Evolutionary conservation across 92 coral and sea anemone species (phyloP), one percentile per base, ranked within the genome.

Genomic region (Galaxea fascicularis): DNA sequence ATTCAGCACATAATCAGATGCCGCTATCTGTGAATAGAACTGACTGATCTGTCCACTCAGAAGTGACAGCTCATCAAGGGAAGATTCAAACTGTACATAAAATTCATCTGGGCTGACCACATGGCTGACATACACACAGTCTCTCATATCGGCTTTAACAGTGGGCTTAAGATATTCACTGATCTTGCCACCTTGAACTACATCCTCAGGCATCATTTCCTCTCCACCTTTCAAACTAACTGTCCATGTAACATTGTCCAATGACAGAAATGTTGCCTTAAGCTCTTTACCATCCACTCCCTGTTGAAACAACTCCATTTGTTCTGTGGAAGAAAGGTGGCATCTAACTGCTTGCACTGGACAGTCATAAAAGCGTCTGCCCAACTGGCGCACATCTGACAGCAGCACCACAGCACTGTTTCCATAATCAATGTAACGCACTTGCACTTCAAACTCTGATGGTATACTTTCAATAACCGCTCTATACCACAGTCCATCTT

Each of bases 351-450:
- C 98, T 29, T 93, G 95, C 29, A 84, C 82, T 41, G 98, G 94
- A 31, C 90, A 73, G 44, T 44, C 28, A 14, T 67, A 73, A 64
- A 92, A 93, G 75, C 85, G 85, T 20, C 80, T 83, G 30, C 92
- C 74, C 14, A 92, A 82, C 58, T 78, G 65, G 45, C 94, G 95
- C 45, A 94, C 79, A 58, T 91, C 89, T 20, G 90, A 74, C 26
- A 90, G 71, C 15, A 79, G 65, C 24, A 92, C 82, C 0, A 67
- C 73, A 47, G 86, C 94, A 29, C 85, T 76, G 79, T 95, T 93
- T 1, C 98, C 98, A 83, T 93, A 95, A 63, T 95, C 98, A 70
- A 95, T 64, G 59, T 87, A 95, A 20, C 79, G 77, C n/a, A 95
- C 95, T 65, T 86, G 87, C 10, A 93, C 93, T 56, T 87, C 76